Evolutionary conservation across 2,797 vertebrate species (phyloP), one percentile per base, ranked within the genome.

Genomic region (Chrosomus eos): DNA sequence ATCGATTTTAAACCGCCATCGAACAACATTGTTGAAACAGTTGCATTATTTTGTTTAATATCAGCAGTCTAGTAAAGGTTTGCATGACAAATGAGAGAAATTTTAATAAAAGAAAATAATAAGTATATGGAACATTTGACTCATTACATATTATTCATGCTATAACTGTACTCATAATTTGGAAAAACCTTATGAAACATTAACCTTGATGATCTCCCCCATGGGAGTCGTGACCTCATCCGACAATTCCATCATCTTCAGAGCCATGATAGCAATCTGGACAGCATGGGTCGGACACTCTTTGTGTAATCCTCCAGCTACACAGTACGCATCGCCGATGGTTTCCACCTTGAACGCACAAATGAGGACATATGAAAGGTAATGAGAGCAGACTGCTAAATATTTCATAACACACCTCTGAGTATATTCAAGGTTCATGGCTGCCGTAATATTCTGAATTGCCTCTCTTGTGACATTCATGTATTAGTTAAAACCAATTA

Each of bases 211-310:
- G 78, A 93, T 95, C 74, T 99, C 98, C 90, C 98, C 98, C 40
- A 97, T 97, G 74, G 98, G 98, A 83, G 98, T 98, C 93, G 94
- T 96, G 87, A 99, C 98, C 86, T 98, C 96, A 26, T 96, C 94
- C 53, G 98, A 99, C 48, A 99, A 96, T 88, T 98, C 98, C 96
- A 99, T 99, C 98, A 99, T 99, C 94, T 97, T 99, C 91, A 99
- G 92, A 64, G 98, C 97, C 98, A 99, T 99, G 87, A 97, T 92
- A 6, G 98, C 97, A 88, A 99, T 97, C 89, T 98, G 98, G 86
- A 97, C 93, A 2, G 98, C 98, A 0, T 99, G 98, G 3, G 95
- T 98, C 68, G 97, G 96, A 64, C 97, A 98, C 91, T 98, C 97
- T 91, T 95, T 99, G 92, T 99, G 98, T 36, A 99, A 93, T 31